Conservation (phyloP, 2,113 vertebrate species). For the Gracilinanus agilis region DNA sequence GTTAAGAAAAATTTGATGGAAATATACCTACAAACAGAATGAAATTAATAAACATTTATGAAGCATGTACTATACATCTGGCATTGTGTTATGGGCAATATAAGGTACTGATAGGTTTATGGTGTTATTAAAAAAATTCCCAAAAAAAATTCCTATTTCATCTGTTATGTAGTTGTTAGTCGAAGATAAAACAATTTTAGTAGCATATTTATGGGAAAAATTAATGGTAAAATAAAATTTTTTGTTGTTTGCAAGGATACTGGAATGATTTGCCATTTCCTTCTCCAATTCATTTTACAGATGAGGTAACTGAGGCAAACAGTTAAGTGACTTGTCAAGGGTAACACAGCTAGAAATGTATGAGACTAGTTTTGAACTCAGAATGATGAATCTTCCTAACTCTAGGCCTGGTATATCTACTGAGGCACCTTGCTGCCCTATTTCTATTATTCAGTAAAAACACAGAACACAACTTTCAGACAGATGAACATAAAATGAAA, state of each 20-base stretch:
- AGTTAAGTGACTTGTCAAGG: too few relatives aligned
- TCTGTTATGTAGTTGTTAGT: background rate
- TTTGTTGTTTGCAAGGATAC: background rate
- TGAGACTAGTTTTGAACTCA: too few relatives aligned
- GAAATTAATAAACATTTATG: background rate
- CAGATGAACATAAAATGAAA: slow-evolving; percentile 40
- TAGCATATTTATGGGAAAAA: background rate
- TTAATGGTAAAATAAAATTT: slow-evolving; percentile 2
- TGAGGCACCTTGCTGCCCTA: too few relatives aligned
- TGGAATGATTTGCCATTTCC: too few relatives aligned
- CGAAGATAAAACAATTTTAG: background rate
- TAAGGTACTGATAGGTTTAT: background rate
- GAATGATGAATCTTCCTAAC: too few relatives aligned
- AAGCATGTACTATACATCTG: background rate
- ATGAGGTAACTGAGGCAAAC: too few relatives aligned
- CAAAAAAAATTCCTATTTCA: background rate
- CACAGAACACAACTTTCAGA: slow-evolving; percentile 8
- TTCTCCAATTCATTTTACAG: too few relatives aligned
- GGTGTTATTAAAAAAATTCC: background rate
- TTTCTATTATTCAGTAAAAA: slow-evolving; percentile 17
- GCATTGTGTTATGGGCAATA: background rate
- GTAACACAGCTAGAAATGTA: too few relatives aligned
- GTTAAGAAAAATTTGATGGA: slow-evolving; percentile 35
- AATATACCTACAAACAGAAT: background rate
- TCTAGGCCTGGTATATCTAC: too few relatives aligned